These are phyloP conservation scores for Ormia ochracea DNA, from an alignment of 2,888 invertebrate species.

Conservation along the genomic window DNA sequence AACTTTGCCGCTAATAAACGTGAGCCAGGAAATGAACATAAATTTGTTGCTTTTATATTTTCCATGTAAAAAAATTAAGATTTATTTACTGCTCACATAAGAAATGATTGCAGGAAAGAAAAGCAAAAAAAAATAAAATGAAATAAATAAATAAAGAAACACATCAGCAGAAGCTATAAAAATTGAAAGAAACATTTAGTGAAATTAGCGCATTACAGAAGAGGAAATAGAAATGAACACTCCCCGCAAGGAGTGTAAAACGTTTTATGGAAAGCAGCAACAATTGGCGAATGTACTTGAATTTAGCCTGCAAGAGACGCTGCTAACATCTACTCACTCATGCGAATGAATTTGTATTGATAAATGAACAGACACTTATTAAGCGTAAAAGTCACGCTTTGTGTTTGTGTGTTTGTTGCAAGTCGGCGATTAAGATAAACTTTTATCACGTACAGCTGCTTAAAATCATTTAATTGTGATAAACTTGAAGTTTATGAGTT, in stretches of 20 bases:
- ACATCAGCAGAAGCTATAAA: neutral
- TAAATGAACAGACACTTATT: slow-evolving; percentile 12
- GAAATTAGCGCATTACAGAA: slow-evolving; percentile 1
- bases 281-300: neutral
- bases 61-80: slow-evolving; percentile 34
- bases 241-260: neutral
- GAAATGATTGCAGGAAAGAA: neutral
- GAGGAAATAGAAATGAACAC: neutral
- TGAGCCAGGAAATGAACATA: slow-evolving; percentile 33
- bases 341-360: neutral
- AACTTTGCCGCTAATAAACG: slow-evolving; percentile 26
- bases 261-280: neutral
- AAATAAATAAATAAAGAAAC: too few relatives aligned
- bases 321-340: neutral
- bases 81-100: slow-evolving; percentile 28
- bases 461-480: slow-evolving; percentile 65
- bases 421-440: slow-evolving; percentile 55
- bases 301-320: slow-evolving; percentile 38
- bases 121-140: neutral
- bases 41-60: slow-evolving; percentile 38
- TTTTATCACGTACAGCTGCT: slow-evolving; percentile 60
- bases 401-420: slow-evolving; percentile 15
- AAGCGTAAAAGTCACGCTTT: neutral
- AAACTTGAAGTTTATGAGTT: slow-evolving; percentile 64
- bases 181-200: slow-evolving; percentile 23